Percentiles rank a stretch among this genome's conserved stretches.
These are phyloP conservation scores for Matsumurasca onukii DNA, from an alignment of 1,140 invertebrate species.

Conservation along the genomic window DNA sequence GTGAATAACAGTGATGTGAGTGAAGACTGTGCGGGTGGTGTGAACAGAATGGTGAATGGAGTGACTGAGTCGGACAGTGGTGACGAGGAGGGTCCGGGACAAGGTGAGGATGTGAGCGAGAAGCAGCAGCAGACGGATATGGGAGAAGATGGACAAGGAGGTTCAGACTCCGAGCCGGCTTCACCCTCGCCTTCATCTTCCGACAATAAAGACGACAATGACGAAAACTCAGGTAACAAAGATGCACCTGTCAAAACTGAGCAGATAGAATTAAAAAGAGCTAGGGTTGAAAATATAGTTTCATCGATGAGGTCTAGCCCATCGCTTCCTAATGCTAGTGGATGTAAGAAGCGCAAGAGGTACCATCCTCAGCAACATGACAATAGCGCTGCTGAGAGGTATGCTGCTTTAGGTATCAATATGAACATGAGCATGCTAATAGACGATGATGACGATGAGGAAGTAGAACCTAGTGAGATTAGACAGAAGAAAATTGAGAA, in stretches of 20 bases:
- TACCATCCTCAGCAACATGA: constrained; percentile 95
- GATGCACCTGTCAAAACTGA: constrained; percentile 53
- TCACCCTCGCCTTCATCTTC: constrained; percentile 63
- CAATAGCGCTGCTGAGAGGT: constrained; percentile 65
- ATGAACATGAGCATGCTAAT: constrained; percentile 49
- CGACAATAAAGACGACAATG: constrained; percentile 51
- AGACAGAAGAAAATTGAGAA: constrained; percentile 82
- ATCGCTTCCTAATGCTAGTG: constrained; percentile 72
- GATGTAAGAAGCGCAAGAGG: constrained; percentile 95
- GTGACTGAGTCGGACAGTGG: constrained; percentile 59
- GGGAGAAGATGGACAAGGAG: constrained; percentile 56
- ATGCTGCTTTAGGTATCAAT: constrained; percentile 52
- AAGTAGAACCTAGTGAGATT: constrained; percentile 65
- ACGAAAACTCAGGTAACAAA: constrained; percentile 52
- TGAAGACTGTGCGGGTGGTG: constrained; percentile 49
- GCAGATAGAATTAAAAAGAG: constrained; percentile 77
- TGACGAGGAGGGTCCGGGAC: constrained; percentile 48
- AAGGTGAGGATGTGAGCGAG: constrained; percentile 46
- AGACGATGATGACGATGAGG: constrained; percentile 70
- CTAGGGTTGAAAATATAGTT: constrained; percentile 92
- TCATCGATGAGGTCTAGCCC: constrained; percentile 87
- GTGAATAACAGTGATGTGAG: constrained; percentile 37
- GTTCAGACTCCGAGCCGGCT: constrained; percentile 65
- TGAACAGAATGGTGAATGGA: constrained; percentile 45
- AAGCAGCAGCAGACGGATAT: constrained; percentile 50